A percentile compares a stretch with the other conserved stretches of the same genome.
These are phyloP conservation scores for Pygocentrus nattereri DNA, from an alignment of 2,797 vertebrate species.

Conservation along the genomic window DNA sequence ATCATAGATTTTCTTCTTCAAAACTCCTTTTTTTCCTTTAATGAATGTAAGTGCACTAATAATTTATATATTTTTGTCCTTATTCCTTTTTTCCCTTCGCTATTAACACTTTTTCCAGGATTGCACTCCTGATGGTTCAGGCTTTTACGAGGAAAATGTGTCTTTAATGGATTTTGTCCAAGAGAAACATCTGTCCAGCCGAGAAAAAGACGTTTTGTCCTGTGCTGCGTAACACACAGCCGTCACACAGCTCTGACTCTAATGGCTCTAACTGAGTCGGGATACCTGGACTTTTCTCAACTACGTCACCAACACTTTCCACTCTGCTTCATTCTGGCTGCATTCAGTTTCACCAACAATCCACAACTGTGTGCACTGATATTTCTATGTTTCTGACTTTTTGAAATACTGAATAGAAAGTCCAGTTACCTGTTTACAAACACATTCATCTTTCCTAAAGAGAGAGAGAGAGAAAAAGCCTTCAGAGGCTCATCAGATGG, in stretches of 20 bases:
- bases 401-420: too few species aligned
- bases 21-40: too few species aligned
- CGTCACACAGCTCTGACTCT: background rate
- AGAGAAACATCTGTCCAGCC: background rate
- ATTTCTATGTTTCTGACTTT: too few species aligned
- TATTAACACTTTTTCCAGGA: background rate
- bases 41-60: too few species aligned
- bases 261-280: background rate
- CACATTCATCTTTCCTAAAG: too few species aligned
- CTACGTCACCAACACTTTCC: background rate
- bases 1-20: too few species aligned
- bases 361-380: too few species aligned
- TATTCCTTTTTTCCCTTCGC: too few species aligned
- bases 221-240: background rate
- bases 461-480: too few species aligned
- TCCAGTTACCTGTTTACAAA: too few species aligned
- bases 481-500: too few species aligned
- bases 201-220: background rate
- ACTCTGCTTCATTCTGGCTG: background rate
- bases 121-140: background rate
- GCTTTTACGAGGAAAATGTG: background rate
- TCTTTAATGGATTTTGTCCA: background rate
- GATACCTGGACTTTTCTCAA: background rate
- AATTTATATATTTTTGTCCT: too few species aligned
- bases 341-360: background rate